Evolutionary conservation across 2,797 vertebrate genomes (phyloP), one percentile per base, ranked within the genome.

Genomic region (Fringilla coelebs): DNA sequence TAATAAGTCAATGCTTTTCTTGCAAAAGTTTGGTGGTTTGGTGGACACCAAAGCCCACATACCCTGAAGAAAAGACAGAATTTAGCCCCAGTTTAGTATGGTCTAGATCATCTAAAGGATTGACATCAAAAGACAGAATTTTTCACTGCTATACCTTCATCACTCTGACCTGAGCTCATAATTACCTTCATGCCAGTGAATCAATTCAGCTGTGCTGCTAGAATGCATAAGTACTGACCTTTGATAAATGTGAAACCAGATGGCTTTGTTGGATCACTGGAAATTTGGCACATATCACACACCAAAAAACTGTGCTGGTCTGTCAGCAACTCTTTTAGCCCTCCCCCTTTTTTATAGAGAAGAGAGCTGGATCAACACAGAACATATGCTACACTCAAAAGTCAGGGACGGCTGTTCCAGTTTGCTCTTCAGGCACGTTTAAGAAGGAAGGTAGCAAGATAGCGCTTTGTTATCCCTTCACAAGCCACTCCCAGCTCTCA

Each of bases 231-330:
- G 51, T 72, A 82, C 43, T 94, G 93, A 95, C 83, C 93, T 95
- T 92, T 96, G 90, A 89, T 89, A 94, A 94, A 94, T 95, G 94
- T 95, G 95, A 95, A 93, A 93, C 72, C 95, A 96, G 96, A 95
- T 96, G 95, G 91, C 79, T 96, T 88, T 91, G 89, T 78, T 95
- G 93, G 88, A 93, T 91, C 88, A 89, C 16, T 95, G 76, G 70
- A 89, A 89, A 83, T 93, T 74, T 94, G 93, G 96, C 85, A 95
- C 66, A 11, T 62, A 84, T 63, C 63, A 82, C 60, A 79, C 68
- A 80, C 90, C 89, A 94, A 94, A 73, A 91, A 94, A 66, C 54
- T 60, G 2, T 28, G 67, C 77, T 83, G 86, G 93, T 73, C 78
- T 92, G 77, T 93, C 94, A 96, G 80, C 77, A 82, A 77, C 55